These are phyloP conservation scores for Drosophila tanythrix DNA, from an alignment of 2,888 invertebrate species.

Conservation along the genomic window DNA sequence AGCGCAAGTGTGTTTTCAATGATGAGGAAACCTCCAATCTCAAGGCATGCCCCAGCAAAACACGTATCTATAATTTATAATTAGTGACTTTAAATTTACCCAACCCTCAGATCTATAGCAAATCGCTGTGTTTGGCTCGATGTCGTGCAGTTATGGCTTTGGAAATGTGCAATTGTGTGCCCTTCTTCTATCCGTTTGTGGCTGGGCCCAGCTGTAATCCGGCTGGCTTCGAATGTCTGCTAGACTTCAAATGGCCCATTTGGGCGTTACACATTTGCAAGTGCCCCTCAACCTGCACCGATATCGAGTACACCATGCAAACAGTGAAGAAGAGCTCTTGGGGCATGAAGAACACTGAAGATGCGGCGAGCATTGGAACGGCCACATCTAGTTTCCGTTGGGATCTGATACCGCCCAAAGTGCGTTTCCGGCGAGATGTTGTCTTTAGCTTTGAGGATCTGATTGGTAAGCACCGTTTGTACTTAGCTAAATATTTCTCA, in stretches of 20 bases:
- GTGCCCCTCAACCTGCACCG: conserved; percentile 82
- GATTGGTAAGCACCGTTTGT: conserved; percentile 83
- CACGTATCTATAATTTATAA: neutral
- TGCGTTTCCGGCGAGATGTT: conserved; percentile 86
- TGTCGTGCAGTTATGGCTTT: conserved; percentile 86
- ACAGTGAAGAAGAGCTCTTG: conserved; percentile 82
- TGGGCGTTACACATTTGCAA: conserved; percentile 83
- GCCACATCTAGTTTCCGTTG: conserved; percentile 86
- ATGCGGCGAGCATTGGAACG: conserved; percentile 57
- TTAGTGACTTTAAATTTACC: fast-evolving
- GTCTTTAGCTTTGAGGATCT: conserved; percentile 87
- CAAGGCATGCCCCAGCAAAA: conserved; percentile 69
- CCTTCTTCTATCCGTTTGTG: conserved; percentile 86
- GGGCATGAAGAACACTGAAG: conserved; percentile 73
- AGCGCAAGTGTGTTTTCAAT: conserved; percentile 86
- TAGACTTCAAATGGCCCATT: conserved; percentile 83
- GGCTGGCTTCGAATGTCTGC: conserved; percentile 82
- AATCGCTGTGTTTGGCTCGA: conserved; percentile 81
- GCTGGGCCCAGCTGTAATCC: conserved; percentile 81
- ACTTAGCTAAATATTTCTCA: fast-evolving
- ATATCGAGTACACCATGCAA: conserved; percentile 80
- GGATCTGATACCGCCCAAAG: conserved; percentile 86
- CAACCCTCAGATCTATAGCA: conserved; percentile 77
- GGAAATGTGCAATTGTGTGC: conserved; percentile 86
- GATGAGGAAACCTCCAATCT: conserved; percentile 85